Conservation (phyloP, 2,888 invertebrate genomes). For the Volucella inflata region DNA sequence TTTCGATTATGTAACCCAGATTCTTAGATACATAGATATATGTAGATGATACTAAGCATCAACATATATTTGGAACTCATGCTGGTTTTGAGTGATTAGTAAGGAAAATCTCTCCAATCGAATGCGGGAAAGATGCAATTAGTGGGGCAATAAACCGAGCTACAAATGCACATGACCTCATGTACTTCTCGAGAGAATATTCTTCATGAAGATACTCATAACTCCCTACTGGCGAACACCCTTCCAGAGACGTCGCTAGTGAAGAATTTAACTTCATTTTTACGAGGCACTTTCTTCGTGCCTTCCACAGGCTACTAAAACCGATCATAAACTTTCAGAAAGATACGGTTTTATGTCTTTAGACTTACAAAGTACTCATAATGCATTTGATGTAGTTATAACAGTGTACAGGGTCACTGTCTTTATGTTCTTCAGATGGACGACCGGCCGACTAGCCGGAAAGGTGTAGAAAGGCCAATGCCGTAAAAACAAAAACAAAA, state of each 20-base stretch:
- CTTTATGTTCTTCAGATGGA: constrained; percentile 24
- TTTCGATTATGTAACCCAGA: constrained; percentile 58
- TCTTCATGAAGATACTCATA: no score
- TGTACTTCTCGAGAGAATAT: background rate
- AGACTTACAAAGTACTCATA: constrained; percentile 29
- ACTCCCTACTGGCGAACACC: no score
- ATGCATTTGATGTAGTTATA: constrained; percentile 43
- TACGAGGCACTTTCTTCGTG: constrained; percentile 41
- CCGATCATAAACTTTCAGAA: background rate
- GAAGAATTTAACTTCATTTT: constrained; percentile 36
- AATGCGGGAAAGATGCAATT: constrained; percentile 34
- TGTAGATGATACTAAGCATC: background rate
- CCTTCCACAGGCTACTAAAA: constrained; percentile 14
- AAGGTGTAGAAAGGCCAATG: constrained; percentile 33
- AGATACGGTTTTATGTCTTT: constrained; percentile 25
- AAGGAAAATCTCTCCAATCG: constrained; percentile 4
- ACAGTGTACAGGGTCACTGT: constrained; percentile 21
- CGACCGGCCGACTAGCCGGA: background rate
- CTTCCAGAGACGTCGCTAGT: background rate
- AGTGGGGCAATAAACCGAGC: constrained; percentile 33
- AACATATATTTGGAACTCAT: no score
- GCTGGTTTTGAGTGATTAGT: background rate
- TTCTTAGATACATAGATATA: background rate
- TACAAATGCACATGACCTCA: constrained; percentile 24
- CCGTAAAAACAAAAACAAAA: constrained; percentile 21